These are phyloP conservation scores for Gymnocephalus cernua DNA, from an alignment of 2,113 vertebrate species.

Conservation along the genomic window DNA sequence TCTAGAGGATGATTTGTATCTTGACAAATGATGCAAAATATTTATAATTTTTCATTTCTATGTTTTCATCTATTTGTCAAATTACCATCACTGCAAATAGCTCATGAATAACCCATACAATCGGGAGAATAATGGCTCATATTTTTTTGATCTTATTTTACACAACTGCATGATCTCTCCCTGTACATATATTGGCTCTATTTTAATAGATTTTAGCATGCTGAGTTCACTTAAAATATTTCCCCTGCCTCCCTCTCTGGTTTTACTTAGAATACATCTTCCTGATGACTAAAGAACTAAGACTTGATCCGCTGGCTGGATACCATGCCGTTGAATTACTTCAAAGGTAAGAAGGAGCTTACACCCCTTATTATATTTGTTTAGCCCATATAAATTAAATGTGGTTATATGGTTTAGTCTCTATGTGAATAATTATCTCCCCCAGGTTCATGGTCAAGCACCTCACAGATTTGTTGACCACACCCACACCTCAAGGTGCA, in stretches of 20 bases:
- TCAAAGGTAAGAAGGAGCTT: slow-evolving; percentile 71
- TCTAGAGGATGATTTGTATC: not conserved
- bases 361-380: not conserved
- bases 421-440: slow-evolving; percentile 10
- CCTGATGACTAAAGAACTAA: slow-evolving; percentile 74
- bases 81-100: not conserved
- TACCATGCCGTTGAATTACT: slow-evolving; percentile 83
- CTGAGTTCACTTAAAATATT: not conserved
- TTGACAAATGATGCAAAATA: not conserved
- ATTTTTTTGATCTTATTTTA: slow-evolving; percentile 5
- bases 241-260: not conserved
- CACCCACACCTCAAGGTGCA: slow-evolving; percentile 12
- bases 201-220: no score
- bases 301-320: slow-evolving; percentile 76
- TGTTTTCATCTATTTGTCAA: not conserved
- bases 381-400: not conserved
- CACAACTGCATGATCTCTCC: not conserved
- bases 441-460: slow-evolving; percentile 92
- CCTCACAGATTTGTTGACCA: slow-evolving; percentile 77
- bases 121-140: not conserved
- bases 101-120: slow-evolving; percentile 1
- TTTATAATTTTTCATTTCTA: not conserved
- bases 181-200: no score
- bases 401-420: not conserved
- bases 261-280: slow-evolving; percentile 75